Base-by-base conservation (phyloP, 1,140 invertebrate species). In the Phymorhynchus buccinoides region DNA sequence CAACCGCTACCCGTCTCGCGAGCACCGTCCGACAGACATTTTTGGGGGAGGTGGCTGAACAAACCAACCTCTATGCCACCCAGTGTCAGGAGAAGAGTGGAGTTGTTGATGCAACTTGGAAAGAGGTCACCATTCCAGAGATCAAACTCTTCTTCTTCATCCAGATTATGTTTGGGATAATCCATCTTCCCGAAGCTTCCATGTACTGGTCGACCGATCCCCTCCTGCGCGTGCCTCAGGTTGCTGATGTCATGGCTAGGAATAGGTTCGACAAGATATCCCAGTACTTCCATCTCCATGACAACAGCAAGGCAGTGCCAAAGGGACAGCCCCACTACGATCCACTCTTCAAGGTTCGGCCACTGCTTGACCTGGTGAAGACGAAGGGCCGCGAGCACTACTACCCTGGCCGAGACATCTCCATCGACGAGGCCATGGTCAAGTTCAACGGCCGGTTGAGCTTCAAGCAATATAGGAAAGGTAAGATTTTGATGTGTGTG, bases 401-500 rank as follows among this genome's bases (percentile, higher is more conserved):
- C 73, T 44, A 84, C 4, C 80, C 84, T 56, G 44, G 39, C 22
- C 62, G 27, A 18, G 27, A 88, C 37, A 35, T 90, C 1, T 81
- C 86, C 32, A 80, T 91, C 35, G 90, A 94, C 88, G 93, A 94
- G 88, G 91, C 91, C 88, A 94, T 94, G 90, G 92, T 94, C 86
- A 88, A 92, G 16, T 94, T 91, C 62, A 94, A 93, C 90, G 92
- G 93, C 7, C 85, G 86, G 80, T 89, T 93, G 86, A 87, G 87
- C 84, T 91, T 93, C 80, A 93, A 93, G 88, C 93, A 94, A 85
- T 94, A 94, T 86, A 83, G 90, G 92, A 84, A 94, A 94, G 86
- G 92, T 92, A 16, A 32, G 68, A 27, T 73, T 37, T 1, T 73
- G 6, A 30, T 73, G 7, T 35, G 0, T 37, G 14, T 30, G 16